A percentile compares a stretch with the other conserved stretches of the same genome.
phyloP scores from a whole-genome alignment of 30 jellyfish, hydroid and myxozoan genomes.

The Sanderia malayensis region DNA sequence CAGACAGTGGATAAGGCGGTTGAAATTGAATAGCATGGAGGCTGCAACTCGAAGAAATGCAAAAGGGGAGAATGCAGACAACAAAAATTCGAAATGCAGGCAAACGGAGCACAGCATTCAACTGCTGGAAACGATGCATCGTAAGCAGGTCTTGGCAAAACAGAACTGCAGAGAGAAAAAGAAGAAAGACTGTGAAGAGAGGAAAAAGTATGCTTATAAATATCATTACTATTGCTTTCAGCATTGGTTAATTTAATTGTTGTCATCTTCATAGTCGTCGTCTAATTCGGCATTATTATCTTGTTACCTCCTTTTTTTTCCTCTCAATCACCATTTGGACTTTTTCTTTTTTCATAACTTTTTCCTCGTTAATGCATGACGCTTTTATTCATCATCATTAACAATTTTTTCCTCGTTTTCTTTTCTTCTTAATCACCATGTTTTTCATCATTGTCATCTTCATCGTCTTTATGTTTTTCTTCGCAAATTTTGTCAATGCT shows the following conservation, averaged over 20 bases:
- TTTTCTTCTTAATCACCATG: too few species aligned
- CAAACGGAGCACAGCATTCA: slow-evolving; percentile 42
- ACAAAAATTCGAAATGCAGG: not conserved
- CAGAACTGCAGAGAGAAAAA: slow-evolving; percentile 39
- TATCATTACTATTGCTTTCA: too few species aligned
- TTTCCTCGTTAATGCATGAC: too few species aligned
- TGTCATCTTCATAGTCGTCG: not conserved
- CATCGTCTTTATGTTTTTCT: too few species aligned
- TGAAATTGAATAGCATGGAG: slow-evolving; percentile 63
- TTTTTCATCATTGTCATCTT: too few species aligned
- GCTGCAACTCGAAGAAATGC: slow-evolving; percentile 26
- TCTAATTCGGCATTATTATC: not conserved
- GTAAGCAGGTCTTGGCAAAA: slow-evolving; percentile 44
- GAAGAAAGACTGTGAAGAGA: slow-evolving; percentile 27
- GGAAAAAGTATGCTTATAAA: slow-evolving; percentile 47
- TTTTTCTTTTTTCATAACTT: too few species aligned
- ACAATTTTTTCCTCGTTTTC: too few species aligned
- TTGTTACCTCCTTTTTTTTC: not conserved
- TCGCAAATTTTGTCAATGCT: too few species aligned
- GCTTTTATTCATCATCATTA: too few species aligned
- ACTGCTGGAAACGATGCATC: slow-evolving; percentile 35
- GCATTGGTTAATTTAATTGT: too few species aligned
- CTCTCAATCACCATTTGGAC: not conserved
- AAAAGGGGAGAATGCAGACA: slow-evolving; percentile 24
- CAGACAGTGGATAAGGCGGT: slow-evolving; percentile 83